Evolutionary conservation across 2,797 vertebrate species (phyloP).

Genomic region (Apogon hyalosoma): DNA sequence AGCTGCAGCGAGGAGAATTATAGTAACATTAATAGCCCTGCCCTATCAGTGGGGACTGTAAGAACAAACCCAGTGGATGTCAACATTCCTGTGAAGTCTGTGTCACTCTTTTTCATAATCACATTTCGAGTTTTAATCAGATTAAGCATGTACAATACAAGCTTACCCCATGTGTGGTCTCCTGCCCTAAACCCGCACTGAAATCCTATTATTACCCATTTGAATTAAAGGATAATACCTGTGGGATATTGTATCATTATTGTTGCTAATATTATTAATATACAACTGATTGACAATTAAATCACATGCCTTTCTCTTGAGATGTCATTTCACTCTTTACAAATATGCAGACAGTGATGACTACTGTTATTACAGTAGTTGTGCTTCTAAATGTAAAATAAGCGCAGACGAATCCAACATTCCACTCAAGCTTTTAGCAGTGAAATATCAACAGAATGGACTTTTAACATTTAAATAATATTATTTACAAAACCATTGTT

Average conservation of each 20-base stretch:
- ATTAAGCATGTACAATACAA: slow-evolving; percentile 83
- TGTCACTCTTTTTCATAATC: slow-evolving; percentile 84
- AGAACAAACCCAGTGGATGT: slow-evolving; percentile 65
- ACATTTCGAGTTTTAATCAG: slow-evolving; percentile 83
- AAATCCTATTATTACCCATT: slow-evolving; percentile 84
- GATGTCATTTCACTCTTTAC: slow-evolving; percentile 23
- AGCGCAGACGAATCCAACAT: slow-evolving; percentile 48
- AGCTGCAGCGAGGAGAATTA: slow-evolving; percentile 40
- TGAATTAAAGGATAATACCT: slow-evolving; percentile 84
- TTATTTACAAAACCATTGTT: no score
- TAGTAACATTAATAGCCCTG: slow-evolving; percentile 54
- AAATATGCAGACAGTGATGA: slow-evolving; percentile 5
- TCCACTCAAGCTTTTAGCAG: slow-evolving; percentile 35
- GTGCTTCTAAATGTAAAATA: slow-evolving; percentile 33
- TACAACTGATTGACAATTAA: slow-evolving; percentile 62
- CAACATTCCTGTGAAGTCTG: slow-evolving; percentile 82
- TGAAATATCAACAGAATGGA: slow-evolving; percentile 44
- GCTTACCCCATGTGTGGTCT: slow-evolving; percentile 86
- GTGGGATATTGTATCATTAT: slow-evolving; percentile 85
- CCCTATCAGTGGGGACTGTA: slow-evolving; percentile 54
- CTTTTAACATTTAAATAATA: neutral
- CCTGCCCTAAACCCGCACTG: slow-evolving; percentile 61
- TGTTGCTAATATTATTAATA: slow-evolving; percentile 76
- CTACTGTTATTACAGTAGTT: slow-evolving; percentile 37
- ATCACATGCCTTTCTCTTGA: slow-evolving; percentile 60